A percentile compares a stretch with the other conserved stretches of the same genome.
These are phyloP conservation scores for Campoplex capitator DNA, from an alignment of 2,888 invertebrate genomes.

Conservation along the genomic window DNA sequence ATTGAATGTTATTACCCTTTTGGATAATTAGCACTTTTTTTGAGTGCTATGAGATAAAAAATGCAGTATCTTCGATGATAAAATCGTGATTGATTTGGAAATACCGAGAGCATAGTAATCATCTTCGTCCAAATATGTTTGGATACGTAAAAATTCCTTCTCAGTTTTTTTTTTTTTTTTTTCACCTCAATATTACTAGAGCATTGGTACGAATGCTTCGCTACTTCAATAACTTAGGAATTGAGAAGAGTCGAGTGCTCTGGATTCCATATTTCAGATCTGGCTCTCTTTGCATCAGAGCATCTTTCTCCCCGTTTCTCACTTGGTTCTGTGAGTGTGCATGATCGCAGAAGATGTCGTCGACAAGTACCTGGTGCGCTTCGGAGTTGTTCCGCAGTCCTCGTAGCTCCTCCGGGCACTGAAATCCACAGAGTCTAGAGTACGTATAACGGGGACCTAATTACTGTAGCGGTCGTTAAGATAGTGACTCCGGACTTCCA, in stretches of 20 bases:
- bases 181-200: background rate
- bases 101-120: background rate
- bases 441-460: conserved; percentile 69
- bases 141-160: background rate
- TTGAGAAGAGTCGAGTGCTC: conserved; percentile 41
- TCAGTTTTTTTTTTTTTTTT: background rate
- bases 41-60: no score
- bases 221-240: conserved; percentile 22
- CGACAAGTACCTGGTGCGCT: conserved; percentile 49
- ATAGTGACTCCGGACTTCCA: conserved; percentile 59
- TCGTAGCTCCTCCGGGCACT: conserved; percentile 51
- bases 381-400: conserved; percentile 44
- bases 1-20: no score
- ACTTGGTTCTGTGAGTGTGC: conserved; percentile 11
- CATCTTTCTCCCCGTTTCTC: background rate
- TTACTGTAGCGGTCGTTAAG: conserved; percentile 70
- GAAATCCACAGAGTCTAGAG: conserved; percentile 61
- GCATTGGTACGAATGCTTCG: conserved; percentile 35
- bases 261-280: conserved; percentile 30
- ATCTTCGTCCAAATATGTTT: background rate
- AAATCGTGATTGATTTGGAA: background rate
- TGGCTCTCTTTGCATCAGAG: background rate
- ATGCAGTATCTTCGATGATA: background rate
- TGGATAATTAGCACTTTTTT: no score
- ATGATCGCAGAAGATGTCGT: conserved; percentile 36